Percentiles rank a stretch among this genome's conserved stretches.
Conservation (phyloP, 2,113 vertebrate species). For the Pelmatolapia mariae region DNA sequence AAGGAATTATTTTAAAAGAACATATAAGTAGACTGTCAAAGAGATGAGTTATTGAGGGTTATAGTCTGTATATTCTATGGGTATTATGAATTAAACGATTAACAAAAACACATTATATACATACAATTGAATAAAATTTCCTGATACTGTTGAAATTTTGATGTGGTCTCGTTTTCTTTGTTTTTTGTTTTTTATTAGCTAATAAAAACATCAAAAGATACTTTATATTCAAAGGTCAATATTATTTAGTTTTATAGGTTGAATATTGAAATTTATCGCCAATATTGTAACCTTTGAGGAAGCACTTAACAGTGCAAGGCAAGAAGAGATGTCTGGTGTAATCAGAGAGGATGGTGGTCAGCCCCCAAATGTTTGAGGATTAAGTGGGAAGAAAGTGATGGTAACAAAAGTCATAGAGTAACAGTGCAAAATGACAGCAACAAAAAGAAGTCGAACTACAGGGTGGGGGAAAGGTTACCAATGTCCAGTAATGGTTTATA, state of each 20-base stretch:
- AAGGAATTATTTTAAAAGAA: conserved; percentile 71
- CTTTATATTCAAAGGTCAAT: neutral
- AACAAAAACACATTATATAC: conserved; percentile 76
- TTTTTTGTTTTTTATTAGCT: neutral
- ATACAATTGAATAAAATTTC: conserved; percentile 77
- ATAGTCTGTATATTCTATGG: conserved; percentile 76
- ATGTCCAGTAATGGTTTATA: neutral
- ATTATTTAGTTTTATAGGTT: neutral
- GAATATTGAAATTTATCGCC: neutral
- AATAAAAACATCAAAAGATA: neutral
- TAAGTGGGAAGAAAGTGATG: neutral
- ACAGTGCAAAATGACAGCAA: neutral
- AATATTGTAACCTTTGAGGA: neutral
- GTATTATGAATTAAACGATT: conserved; percentile 75
- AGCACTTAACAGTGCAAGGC: neutral
- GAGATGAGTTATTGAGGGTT: conserved; percentile 69
- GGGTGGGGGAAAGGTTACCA: neutral
- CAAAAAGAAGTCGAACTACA: neutral
- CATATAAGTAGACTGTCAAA: conserved; percentile 63
- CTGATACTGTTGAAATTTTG: conserved; percentile 65
- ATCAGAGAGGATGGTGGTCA: neutral
- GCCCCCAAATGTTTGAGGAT: neutral
- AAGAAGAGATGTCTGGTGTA: neutral
- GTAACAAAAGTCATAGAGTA: neutral
- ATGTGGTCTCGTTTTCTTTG: neutral